Evolutionary conservation across 64 coral and sea anemone species (phyloP).

Genomic region (Pocillopora verrucosa): DNA sequence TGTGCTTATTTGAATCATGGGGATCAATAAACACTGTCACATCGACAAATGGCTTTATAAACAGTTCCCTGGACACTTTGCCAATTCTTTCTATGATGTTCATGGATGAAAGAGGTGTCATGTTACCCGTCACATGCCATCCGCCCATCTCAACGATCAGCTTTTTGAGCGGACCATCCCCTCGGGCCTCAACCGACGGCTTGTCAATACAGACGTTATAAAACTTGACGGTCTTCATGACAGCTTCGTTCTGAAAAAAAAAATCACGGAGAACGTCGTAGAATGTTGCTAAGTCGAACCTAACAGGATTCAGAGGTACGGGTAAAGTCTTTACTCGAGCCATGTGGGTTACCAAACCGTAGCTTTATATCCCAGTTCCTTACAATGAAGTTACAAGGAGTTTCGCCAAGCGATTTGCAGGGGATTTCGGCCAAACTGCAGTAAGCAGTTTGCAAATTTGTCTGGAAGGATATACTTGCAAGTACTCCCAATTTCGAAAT

Average conservation of each 20-base stretch:
- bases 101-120: not conserved
- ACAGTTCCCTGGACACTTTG: conserved; percentile 55
- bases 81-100: conserved; percentile 18
- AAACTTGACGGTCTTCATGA: conserved; percentile 70
- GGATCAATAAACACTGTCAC: conserved; percentile 39
- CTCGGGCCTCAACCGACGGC: conserved; percentile 13
- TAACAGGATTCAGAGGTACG: no score
- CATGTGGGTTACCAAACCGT: no score
- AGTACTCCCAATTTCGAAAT: no score
- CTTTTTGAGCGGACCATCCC: conserved; percentile 32
- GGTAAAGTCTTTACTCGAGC: no score
- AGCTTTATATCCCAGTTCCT: no score
- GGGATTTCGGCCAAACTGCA: no score
- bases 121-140: conserved; percentile 69
- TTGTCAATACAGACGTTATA: conserved; percentile 63
- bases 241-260: conserved; percentile 61
- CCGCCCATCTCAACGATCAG: conserved; percentile 63
- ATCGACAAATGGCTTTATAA: conserved; percentile 48
- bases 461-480: no score
- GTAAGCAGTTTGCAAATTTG: no score
- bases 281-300: no score
- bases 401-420: no score
- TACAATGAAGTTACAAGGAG: no score
- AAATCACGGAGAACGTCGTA: not conserved
- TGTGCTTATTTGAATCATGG: conserved; percentile 49